These are phyloP conservation scores for Meteorus colon DNA, from an alignment of 2,888 invertebrate species.

Conservation along the genomic window DNA sequence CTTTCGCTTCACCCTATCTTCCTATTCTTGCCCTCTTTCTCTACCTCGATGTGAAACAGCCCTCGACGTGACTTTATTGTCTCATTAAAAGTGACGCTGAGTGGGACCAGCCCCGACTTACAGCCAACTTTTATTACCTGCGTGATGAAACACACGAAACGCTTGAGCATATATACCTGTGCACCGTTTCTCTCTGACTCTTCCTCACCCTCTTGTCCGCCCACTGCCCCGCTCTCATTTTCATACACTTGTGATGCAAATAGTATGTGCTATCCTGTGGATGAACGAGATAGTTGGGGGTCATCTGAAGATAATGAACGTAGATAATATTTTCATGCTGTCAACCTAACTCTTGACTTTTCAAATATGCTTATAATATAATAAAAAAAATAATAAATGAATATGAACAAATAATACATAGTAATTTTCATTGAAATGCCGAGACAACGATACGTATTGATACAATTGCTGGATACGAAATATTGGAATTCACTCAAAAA, in stretches of 20 bases:
- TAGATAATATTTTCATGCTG: slow-evolving; percentile 2
- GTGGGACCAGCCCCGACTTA: slow-evolving; percentile 42
- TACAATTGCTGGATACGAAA: no score
- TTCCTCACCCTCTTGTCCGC: not conserved
- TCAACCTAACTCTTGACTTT: not conserved
- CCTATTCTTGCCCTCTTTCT: slow-evolving; percentile 28
- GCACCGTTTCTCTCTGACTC: not conserved
- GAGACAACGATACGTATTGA: no score
- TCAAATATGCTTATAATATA: not conserved
- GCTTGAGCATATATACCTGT: slow-evolving; percentile 18
- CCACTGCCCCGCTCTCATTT: not conserved
- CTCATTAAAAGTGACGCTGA: slow-evolving; percentile 55
- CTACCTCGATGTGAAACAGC: slow-evolving; percentile 57
- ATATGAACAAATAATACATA: not conserved
- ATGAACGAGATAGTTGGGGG: slow-evolving; percentile 18
- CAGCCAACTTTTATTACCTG: slow-evolving; percentile 53
- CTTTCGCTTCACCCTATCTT: no score
- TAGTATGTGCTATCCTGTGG: slow-evolving; percentile 12
- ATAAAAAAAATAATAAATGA: not conserved
- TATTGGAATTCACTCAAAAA: no score
- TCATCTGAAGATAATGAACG: slow-evolving; percentile 25
- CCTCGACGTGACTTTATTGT: slow-evolving; percentile 59
- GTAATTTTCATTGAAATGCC: not conserved
- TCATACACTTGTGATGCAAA: slow-evolving; percentile 27
- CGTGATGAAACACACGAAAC: slow-evolving; percentile 43